Base-by-base conservation (phyloP, 2,888 invertebrate genomes). In the Scaptomyza cyrtandrae region DNA sequence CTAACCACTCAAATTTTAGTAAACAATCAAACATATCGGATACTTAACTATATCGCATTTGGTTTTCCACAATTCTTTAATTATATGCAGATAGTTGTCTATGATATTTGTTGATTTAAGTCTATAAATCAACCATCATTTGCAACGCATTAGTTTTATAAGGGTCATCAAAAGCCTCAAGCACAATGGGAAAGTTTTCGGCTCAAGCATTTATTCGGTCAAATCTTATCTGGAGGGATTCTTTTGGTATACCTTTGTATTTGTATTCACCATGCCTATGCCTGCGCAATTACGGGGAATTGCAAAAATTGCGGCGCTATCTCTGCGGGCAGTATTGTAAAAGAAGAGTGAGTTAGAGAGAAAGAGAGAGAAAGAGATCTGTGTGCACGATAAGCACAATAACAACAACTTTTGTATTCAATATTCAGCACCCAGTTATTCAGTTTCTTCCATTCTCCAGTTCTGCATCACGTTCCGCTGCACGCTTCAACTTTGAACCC, bases 401-500 rank as follows among this genome's bases (percentile, higher is more conserved):
- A 24, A 6, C 69, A 53, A 44, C 13, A 7, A 14, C 14, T n/a
- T 31, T 43, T 35, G 44, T 24, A 24, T 24, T 24, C 44, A 46
- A 52, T 52, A 56, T 43, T 13, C 19, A 43, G 48, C 49, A 43
- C 19, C 46, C 53, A 56, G 58, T 46, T 16, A 11, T 14, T 2
- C 33, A 11, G 43, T 29, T 49, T 13, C 2, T 35, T 10, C 11
- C 11, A 11, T 52, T 27, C 46, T 31, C 37, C 50, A 48, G 41
- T 24, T 35, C 44, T 50, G 58, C 52, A 72, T 62, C 67, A 64
- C 55, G 64, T 74, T 62, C 46, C 61, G 66, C 33, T 49, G 78
- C 75, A 66, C 53, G 75, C 50, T 64, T 80, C 67, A 88, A 83
- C 86, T 83, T 83, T 86, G 86, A 80, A 84, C 75, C 63, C 78